A percentile compares a stretch with the other conserved stretches of the same genome.
These are phyloP conservation scores for Rhinatrema bivittatum DNA, from an alignment of 2,797 vertebrate genomes.

Conservation along the genomic window DNA sequence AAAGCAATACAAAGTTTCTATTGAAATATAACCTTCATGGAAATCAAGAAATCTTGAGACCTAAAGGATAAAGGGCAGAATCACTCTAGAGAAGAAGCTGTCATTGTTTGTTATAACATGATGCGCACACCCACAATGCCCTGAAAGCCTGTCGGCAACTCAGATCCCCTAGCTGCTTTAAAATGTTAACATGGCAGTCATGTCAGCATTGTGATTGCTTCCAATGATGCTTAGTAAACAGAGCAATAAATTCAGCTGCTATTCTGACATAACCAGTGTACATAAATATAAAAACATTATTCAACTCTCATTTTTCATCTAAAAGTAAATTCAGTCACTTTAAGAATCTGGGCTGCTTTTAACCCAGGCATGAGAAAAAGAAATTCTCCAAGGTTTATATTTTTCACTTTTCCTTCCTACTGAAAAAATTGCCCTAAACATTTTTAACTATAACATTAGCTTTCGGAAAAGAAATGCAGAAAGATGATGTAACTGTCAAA, in stretches of 20 bases:
- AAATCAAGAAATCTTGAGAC: slow-evolving; percentile 14
- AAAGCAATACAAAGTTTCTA: slow-evolving; percentile 28
- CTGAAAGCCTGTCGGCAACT: slow-evolving; percentile 29
- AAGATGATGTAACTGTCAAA: too few relatives aligned
- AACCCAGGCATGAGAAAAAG: too few relatives aligned
- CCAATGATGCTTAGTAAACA: slow-evolving; percentile 32
- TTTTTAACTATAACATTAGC: too few relatives aligned
- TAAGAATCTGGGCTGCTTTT: too few relatives aligned
- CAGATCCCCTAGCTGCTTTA: slow-evolving; percentile 16
- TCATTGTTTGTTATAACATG: slow-evolving; percentile 22
- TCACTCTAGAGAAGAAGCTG: slow-evolving; percentile 12
- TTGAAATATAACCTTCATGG: too few relatives aligned
- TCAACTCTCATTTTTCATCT: slow-evolving; percentile 8
- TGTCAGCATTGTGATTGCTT: slow-evolving; percentile 33
- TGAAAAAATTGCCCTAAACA: too few relatives aligned
- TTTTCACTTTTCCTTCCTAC: too few relatives aligned
- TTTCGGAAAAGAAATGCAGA: too few relatives aligned
- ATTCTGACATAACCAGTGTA: slow-evolving; percentile 36
- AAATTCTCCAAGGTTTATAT: too few relatives aligned
- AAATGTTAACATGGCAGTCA: slow-evolving; percentile 34
- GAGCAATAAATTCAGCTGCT: slow-evolving; percentile 32
- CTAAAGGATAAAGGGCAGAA: slow-evolving; percentile 18
- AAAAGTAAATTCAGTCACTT: slow-evolving; percentile 20
- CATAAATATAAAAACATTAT: slow-evolving; percentile 22
- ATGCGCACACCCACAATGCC: slow-evolving; percentile 20